Percentiles rank a stretch among this genome's conserved stretches.
Evolutionary conservation across 2,113 vertebrate genomes (phyloP).

Genomic region (Coregonus clupeaformis): DNA sequence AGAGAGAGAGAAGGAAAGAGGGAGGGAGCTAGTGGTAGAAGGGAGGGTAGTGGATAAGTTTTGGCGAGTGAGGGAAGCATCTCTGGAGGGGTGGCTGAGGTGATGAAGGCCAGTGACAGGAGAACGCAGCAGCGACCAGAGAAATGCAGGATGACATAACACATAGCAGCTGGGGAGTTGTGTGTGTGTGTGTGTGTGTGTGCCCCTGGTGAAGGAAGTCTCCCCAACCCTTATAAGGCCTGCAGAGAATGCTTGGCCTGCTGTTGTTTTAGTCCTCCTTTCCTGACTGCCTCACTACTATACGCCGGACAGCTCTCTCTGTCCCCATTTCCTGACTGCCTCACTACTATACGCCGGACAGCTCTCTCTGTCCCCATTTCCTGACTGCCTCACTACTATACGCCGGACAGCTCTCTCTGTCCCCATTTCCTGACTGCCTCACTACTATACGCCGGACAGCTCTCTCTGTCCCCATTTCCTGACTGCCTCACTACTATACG

Average conservation of each 20-base stretch:
- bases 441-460: conserved; percentile 8
- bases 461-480: conserved; percentile 1
- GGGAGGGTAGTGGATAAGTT: too few species aligned
- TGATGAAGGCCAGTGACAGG: background rate
- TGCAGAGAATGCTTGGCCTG: background rate
- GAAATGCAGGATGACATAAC: conserved; percentile 27
- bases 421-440: conserved; percentile 29
- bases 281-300: conserved; percentile 22
- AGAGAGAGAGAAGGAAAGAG: background rate
- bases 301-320: conserved; percentile 25
- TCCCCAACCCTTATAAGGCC: conserved; percentile 37
- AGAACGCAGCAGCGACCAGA: background rate
- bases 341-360: too few species aligned
- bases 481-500: too few species aligned
- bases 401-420: background rate
- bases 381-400: too few species aligned
- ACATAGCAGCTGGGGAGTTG: conserved; percentile 27
- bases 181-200: conserved; percentile 1
- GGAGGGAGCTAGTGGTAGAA: background rate
- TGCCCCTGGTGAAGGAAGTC: conserved; percentile 21
- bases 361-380: too few species aligned
- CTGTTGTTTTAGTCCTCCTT: background rate
- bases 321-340: background rate
- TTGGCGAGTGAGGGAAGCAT: background rate
- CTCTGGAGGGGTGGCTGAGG: background rate